These are phyloP conservation scores for Vicugna pacos DNA, from an alignment of 2,113 vertebrate species.

Conservation along the genomic window DNA sequence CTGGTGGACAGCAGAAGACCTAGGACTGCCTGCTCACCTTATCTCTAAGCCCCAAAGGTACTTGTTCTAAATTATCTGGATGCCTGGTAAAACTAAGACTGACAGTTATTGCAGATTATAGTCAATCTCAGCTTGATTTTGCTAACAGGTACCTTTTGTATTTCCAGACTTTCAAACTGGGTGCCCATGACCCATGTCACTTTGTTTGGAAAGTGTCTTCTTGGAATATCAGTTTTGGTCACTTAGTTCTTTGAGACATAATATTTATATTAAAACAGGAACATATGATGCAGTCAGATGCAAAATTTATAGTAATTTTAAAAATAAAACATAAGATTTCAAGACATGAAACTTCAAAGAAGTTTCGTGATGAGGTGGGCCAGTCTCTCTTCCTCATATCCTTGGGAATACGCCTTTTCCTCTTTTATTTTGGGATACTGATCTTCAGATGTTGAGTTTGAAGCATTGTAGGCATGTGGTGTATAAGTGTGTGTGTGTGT, in stretches of 20 bases:
- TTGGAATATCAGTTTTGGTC: not conserved
- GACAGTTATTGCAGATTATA: not conserved
- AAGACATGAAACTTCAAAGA: constrained; percentile 24
- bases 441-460: not conserved
- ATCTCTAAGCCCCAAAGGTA: not conserved
- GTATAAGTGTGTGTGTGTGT: not conserved
- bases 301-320: not conserved
- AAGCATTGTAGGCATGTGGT: not conserved
- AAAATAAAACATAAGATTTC: constrained; percentile 35
- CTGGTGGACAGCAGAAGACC: not conserved
- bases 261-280: constrained; percentile 57
- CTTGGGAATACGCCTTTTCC: not conserved
- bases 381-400: not conserved
- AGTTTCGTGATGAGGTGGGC: not conserved
- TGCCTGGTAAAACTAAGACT: not conserved
- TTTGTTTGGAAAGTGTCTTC: not conserved
- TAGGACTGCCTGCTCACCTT: not conserved
- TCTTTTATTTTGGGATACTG: not conserved
- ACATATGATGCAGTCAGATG: not conserved
- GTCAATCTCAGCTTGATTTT: constrained; percentile 1
- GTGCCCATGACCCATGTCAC: not conserved
- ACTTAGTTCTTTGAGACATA: constrained; percentile 46
- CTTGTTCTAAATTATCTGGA: not conserved
- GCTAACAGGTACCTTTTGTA: not conserved
- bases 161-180: not conserved